Base-by-base conservation (phyloP, 2,113 vertebrate genomes). In the Parus major region DNA sequence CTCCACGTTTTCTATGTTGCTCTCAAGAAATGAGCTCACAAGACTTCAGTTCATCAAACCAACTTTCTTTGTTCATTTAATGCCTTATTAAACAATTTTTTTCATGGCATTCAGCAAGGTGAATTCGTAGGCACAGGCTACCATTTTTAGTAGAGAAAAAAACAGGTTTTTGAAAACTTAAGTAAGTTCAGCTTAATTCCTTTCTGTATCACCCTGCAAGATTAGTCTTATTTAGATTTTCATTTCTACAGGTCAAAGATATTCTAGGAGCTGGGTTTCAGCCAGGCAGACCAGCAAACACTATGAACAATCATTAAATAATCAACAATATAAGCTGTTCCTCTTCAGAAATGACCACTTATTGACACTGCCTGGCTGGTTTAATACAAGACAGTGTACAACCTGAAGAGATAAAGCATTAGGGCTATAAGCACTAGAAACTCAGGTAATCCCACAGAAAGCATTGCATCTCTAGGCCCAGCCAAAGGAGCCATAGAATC, bases 291-390 rank as follows among this genome's bases (percentile, higher is more conserved):
- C 12, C 47, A 77, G 10, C 29, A n/a, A 79, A 9, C n/a, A 49
- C 33, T 44, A 39, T 42, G 39, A 78, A 47, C 11, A 36, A 22
- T 36, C 44, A 63, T 21, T 52, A 90, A 86, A 66, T 46, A 79
- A 85, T 22, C 64, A 88, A 41, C 35, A 66, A 33, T 14, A 35
- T 5, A 92, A 93, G 50, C 36, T 55, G 39, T 12, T 96, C 46
- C 68, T 73, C 68, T 95, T 95, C 93, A 95, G 80, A 96, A 96
- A 95, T 64, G 20, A 95, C 73, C 49, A 86, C 53, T 31, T 76
- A 77, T 29, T 47, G 77, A 96, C 66, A 86, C 36, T 81, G 56
- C 29, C 77, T 89, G 72, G 36, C 23, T 92, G 55, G 53, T 83
- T 96, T 92, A 7, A 2, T 87, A 63, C 64, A 91, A 91, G 69